Evolutionary conservation across 1,140 invertebrate genomes (phyloP), one percentile per base, ranked within the genome.

Genomic region (Bombus haemorrhoidalis): DNA sequence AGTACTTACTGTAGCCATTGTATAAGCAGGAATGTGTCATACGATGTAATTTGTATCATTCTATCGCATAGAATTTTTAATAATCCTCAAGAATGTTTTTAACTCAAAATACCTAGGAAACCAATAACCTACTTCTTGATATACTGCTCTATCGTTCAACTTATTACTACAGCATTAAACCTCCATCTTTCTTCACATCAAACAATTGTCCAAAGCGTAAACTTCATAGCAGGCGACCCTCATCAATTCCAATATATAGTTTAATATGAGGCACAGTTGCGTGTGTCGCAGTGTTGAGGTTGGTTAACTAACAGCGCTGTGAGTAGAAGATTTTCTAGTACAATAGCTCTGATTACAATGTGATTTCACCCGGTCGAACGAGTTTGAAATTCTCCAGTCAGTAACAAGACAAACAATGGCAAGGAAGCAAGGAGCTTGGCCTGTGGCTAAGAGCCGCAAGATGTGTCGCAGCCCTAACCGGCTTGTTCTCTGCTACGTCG

Each of bases 321-420:
- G 64, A 53, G 59, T 47, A 37, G 25, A 37, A 71, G 47, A 43
- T 84, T 84, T 71, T 79, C 82, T 76, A 28, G 37, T 2, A 62
- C 47, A 34, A n/a, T 37, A 37, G 37, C 2, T 57, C 12, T 53
- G 22, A 84, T 69, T 39, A n/a, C 43, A 39, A 68, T 39, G 84
- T 57, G 79, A 85, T 85, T 64, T 75, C 34, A 37, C 15, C 41
- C 34, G 78, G 57, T 74, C 69, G 84, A 81, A 73, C 59, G 57
- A 74, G 78, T 81, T 85, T 25, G 59, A 68, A 83, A 89, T 89
- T 89, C 88, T 39, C 53, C 59, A 89, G 62, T 64, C 84, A 43
- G 74, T 78, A 85, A 83, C 84, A 89, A 89, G 87, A 89, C 87
- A 89, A 89, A 89, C 88, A 87, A 68, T 78, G 47, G 81, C 75